Evolutionary conservation across 2,888 invertebrate genomes (phyloP), one percentile per base, ranked within the genome.

Genomic region (Philhelius pedissequus): DNA sequence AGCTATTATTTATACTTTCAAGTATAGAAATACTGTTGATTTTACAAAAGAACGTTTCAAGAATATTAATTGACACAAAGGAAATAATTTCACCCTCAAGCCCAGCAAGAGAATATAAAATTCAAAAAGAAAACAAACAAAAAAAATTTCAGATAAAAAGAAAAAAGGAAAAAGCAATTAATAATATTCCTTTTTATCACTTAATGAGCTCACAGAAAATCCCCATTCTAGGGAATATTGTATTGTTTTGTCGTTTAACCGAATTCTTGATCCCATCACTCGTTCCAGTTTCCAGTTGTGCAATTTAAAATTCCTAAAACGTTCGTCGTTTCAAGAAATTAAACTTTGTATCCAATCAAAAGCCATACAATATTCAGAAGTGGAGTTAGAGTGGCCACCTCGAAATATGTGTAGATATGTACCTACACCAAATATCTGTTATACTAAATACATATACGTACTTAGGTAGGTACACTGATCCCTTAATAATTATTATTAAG

Each of bases 171-270:
- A 54, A 13, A 32, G 0, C 18, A 30, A 32, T 3, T 9, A 20
- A 38, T n/a, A 20, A 11, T n/a, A 58, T 54, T 68, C 56, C 54
- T 66, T 68, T 75, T 60, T 38, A 77, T 68, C 62, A 68, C 45
- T 45, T 60, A 73, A 68, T 54, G 38, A 60, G 27, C 60, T 9
- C n/a, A 18, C n/a, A 35, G 22, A 6, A 5, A 70, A 58, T 18
- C n/a, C 62, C 13, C 56, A 11, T 35, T 11, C 5, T n/a, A 27
- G 27, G 27, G n/a, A 48, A 66, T 77, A 52, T 66, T 68, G 13
- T 40, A 1, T 25, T 9, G n/a, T 25, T 25, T 43, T 13, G 25
- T 40, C 62, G 40, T 54, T 77, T 15, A 54, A 73, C 60, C 54
- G 45, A 77, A 77, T 40, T 73, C 45, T 73, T 68, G 68, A 73